A percentile compares a stretch with the other conserved stretches of the same genome.
phyloP scores from a whole-genome alignment of 2,888 invertebrate species.

The Temnothorax rugatulus region DNA sequence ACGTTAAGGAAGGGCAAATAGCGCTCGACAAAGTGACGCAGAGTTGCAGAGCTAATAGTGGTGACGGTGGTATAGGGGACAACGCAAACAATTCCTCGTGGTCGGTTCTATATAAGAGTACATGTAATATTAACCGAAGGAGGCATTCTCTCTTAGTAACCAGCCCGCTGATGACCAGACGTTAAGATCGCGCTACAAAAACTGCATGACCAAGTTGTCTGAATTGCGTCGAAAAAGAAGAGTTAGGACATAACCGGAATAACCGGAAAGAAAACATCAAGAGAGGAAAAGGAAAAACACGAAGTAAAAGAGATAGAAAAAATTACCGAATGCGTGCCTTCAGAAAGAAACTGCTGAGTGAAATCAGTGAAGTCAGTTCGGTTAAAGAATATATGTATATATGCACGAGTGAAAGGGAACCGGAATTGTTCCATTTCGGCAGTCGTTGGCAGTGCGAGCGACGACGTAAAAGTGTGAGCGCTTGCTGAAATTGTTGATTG shows the following conservation, averaged over 20 bases:
- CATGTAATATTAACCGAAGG: slow-evolving; percentile 78
- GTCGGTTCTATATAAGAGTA: slow-evolving; percentile 83
- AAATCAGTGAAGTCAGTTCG: not conserved
- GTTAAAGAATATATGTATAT: not conserved
- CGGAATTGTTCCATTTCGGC: slow-evolving; percentile 15
- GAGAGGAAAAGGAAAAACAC: not conserved
- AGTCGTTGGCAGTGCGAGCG: not conserved
- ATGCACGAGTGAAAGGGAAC: slow-evolving; percentile 31
- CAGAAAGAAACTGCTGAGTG: not conserved
- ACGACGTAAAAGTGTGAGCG: not conserved
- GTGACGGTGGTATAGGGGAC: slow-evolving; percentile 69
- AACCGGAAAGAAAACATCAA: not conserved
- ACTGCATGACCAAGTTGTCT: not conserved
- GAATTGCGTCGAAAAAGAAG: not conserved
- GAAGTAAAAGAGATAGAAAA: not conserved
- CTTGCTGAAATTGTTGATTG: not conserved
- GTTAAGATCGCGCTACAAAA: slow-evolving; percentile 38
- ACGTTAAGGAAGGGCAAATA: not conserved
- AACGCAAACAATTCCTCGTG: slow-evolving; percentile 80
- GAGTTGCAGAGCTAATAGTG: slow-evolving; percentile 55
- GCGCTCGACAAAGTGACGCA: slow-evolving; percentile 40
- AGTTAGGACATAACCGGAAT: slow-evolving; percentile 5
- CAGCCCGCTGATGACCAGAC: slow-evolving; percentile 55
- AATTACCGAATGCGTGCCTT: not conserved
- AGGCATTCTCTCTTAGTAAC: slow-evolving; percentile 76